Base-by-base conservation (phyloP, 2,113 vertebrate genomes). In the Poeciliopsis turrubarensis region DNA sequence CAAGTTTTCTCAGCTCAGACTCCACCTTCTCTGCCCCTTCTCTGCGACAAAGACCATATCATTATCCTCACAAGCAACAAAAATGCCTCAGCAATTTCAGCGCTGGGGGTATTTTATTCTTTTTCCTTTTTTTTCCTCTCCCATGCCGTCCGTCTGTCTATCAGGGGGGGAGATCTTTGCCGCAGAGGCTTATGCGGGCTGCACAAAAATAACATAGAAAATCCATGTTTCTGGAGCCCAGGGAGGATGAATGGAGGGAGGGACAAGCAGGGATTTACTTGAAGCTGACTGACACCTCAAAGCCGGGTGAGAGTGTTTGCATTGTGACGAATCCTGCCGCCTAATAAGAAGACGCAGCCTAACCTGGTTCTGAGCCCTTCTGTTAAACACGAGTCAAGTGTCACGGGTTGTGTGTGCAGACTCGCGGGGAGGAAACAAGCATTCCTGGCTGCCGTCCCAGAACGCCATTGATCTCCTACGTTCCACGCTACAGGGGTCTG, bases 401-500 rank as follows among this genome's bases (percentile, higher is more conserved):
- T 82, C 81, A 83, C 78, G 81, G 73, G 73, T 66, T 75, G 78
- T 41, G 54, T 75, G 70, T 5, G 32, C 71, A 66, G 41, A 64
- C 76, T 80, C 31, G 70, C 34, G 68, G 69, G 34, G 60, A 78
- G 70, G 62, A 80, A 78, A 81, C 81, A 80, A 81, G 73, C 74
- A 71, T 85, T 75, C 64, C 25, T 86, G 81, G 83, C 89, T 72
- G 68, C 25, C 3, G 30, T 74, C 88, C 86, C 81, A 62, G 81
- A 77, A 77, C 82, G 75, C 78, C 79, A 85, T 90, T 84, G 91
- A 90, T 90, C 83, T 73, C 67, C 11, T 63, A 69, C 78, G 69
- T 87, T 84, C 73, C 63, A 47, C 61, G 65, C 72, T 73, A n/a
- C 64, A 29, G 73, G 67, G 67, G 78, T 63, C 57, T 75, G 68